Percentiles rank a stretch among this genome's conserved stretches.
These are phyloP conservation scores for Odontophorus gujanensis DNA, from an alignment of 2,113 vertebrate species.

Conservation along the genomic window DNA sequence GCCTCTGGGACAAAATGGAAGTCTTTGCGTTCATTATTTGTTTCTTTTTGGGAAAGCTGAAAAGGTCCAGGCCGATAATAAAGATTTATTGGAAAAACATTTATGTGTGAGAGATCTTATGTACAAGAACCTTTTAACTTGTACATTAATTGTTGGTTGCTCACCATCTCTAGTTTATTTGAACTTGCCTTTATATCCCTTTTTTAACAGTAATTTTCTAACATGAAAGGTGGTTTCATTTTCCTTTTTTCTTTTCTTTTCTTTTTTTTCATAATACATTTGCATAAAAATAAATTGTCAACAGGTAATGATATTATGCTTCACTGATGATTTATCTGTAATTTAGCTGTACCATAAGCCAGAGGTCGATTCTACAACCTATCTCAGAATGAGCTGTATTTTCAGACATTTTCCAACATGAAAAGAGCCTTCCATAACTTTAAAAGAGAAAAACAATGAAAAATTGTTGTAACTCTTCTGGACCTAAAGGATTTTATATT, in stretches of 20 bases:
- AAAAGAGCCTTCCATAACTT: background rate
- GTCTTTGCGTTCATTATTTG: background rate
- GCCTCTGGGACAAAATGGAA: background rate
- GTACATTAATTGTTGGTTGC: conserved; percentile 3
- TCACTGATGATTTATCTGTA: background rate
- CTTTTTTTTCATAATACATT: conserved; percentile 4
- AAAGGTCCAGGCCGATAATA: background rate
- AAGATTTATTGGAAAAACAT: conserved; percentile 3
- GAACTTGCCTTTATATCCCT: background rate
- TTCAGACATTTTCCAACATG: background rate
- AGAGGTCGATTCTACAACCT: background rate
- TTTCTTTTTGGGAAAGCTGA: background rate
- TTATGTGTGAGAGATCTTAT: background rate
- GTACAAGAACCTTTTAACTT: background rate
- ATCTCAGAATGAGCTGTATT: background rate
- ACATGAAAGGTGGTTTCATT: background rate
- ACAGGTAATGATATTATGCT: background rate
- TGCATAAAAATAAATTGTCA: conserved; percentile 15
- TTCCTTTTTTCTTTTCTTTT: background rate
- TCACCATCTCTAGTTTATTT: background rate
- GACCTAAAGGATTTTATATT: background rate
- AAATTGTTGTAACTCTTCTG: background rate
- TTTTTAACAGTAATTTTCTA: background rate
- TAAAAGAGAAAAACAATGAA: background rate
- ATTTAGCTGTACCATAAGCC: background rate